Base-by-base conservation (phyloP, 2,113 vertebrate species). In the Gadus macrocephalus region DNA sequence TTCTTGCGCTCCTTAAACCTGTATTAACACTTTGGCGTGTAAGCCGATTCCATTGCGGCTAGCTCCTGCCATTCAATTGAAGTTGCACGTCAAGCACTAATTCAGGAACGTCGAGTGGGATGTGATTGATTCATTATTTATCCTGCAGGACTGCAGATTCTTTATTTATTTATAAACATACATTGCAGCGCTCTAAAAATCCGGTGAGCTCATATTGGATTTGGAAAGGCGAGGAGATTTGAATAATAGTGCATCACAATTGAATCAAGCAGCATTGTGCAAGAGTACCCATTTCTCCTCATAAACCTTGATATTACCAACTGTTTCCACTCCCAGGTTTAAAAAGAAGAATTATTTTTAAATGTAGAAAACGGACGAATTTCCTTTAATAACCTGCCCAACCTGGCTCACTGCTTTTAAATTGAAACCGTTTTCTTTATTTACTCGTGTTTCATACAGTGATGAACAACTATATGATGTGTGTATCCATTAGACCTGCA, bases 51-150 rank as follows among this genome's bases (percentile, higher is more conserved):
- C 64, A 61, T 60, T 14, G 14, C 70, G 67, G 56, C 62, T 74
- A 79, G 60, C 56, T 76, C 67, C 75, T 66, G 73, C 71, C 71
- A 78, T 75, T 66, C 71, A 75, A 69, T 78, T 81, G 80, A 70
- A 80, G 53, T 64, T 68, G 70, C 78, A 73, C 70, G 68, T 78
- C 78, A 66, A 69, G 69, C 63, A 67, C 62, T 80, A 70, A 80
- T 73, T 74, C 70, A 63, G 38, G 78, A 82, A 82, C 78, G 80
- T 81, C 72, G 77, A 79, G 72, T 79, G 63, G 64, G 64, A 66
- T 66, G 35, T 70, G 65, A 83, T 81, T 73, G 78, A 83, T 85
- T 72, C 62, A 74, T 53, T 68, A 68, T 77, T 76, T 69, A 66
- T 81, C 70, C 65, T 49, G 42, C 42, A 71, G 67, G 67, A 71